Evolutionary conservation across 2,888 invertebrate species (phyloP), one percentile per base, ranked within the genome.

Genomic region (Leptogaster cylindrica): DNA sequence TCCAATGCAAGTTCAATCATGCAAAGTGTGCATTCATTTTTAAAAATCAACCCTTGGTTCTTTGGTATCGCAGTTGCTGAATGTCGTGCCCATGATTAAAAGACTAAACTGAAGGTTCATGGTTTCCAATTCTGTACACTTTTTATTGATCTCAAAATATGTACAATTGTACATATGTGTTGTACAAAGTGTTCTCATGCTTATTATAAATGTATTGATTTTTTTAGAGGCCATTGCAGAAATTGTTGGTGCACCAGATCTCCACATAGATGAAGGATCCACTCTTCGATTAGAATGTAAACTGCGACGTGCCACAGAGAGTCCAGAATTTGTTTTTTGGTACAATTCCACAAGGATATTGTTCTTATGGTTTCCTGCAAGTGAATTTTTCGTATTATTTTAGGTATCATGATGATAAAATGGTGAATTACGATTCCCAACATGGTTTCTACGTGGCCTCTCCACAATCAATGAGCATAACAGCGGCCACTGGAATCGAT

Each of bases 381-480:
- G 7, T 3, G 2, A 16, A 27, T 7, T 46, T 18, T 16, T 46
- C 16, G 41, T 10, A 12, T 41, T 12, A 18, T 63, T 39, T 16
- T 48, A 81, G 92, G 92, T 93, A 92, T 81, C 92, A 92, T 77
- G 89, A 89, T 76, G 89, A 88, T 75, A 84, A 89, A 73, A 91
- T 93, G 91, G 92, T 93, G 76, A 93, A 93, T 81, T 93, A 91
- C 76, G 92, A 93, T 78, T 78, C 87, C 51, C 89, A 88, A 83
- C 86, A 86, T 76, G 87, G 87, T n/a, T 81, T 81, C 68, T 77
- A 77, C 20, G 81, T 81, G 28, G 77, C 77, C 28, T 77, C 78
- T 31, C 74, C 75, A 14, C 58, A 58, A 48, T 73, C 73, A 36
- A 74, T 73, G 28, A 77, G 74, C 67, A 70, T 73, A 14, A 71